Conservation (phyloP, 2,888 invertebrate genomes). For the Acleris literana region DNA sequence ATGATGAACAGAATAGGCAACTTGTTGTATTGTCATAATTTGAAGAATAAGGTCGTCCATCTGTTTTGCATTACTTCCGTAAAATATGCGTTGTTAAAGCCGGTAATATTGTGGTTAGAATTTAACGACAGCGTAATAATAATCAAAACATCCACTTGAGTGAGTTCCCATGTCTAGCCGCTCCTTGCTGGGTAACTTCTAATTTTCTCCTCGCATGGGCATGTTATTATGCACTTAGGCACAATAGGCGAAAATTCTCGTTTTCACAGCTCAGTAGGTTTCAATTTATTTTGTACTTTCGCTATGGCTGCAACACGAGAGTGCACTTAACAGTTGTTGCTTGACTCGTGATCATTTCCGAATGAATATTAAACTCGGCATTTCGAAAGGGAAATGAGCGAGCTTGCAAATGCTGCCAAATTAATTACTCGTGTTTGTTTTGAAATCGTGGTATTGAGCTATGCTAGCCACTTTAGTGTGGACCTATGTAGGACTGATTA, state of each 20-base stretch:
- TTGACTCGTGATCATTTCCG: conserved; percentile 32
- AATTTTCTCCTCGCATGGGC: conserved; percentile 30
- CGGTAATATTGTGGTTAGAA: neutral
- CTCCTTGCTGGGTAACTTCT: conserved; percentile 23
- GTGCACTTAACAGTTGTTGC: conserved; percentile 34
- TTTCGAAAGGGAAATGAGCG: conserved; percentile 35
- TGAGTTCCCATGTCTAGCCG: conserved; percentile 26
- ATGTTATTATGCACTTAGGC: conserved; percentile 30
- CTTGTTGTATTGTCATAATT: conserved; percentile 26
- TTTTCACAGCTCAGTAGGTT: conserved; percentile 24
- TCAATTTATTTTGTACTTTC: conserved; percentile 35
- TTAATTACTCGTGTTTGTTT: conserved; percentile 23
- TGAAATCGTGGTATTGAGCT: conserved; percentile 7
- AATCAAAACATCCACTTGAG: conserved; percentile 20
- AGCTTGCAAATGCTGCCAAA: conserved; percentile 22
- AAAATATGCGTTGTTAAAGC: conserved; percentile 13
- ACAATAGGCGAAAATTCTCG: conserved; percentile 31
- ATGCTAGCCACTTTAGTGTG: neutral
- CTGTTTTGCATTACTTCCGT: conserved; percentile 30
- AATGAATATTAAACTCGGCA: conserved; percentile 32
- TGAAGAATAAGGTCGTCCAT: conserved; percentile 33
- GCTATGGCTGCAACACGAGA: conserved; percentile 32
- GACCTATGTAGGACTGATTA: neutral
- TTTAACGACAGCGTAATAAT: conserved; percentile 2
- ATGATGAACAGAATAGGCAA: conserved; percentile 27